Evolutionary conservation across 2,113 vertebrate genomes (phyloP).

Genomic region (Cranoglanis bouderius): DNA sequence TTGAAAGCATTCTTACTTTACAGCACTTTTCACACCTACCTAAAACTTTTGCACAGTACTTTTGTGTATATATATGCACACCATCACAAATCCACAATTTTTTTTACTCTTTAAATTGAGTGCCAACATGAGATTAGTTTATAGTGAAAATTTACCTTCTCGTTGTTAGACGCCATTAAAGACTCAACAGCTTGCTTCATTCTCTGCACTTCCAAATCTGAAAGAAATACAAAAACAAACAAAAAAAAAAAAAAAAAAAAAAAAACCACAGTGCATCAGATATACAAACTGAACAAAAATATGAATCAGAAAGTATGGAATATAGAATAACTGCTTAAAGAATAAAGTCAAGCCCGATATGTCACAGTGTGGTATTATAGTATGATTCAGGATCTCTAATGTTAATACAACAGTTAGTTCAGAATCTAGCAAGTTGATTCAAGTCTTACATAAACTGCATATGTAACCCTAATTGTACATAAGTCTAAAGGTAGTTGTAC

Average conservation of each 20-base stretch:
- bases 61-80: too few species aligned
- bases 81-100: not conserved
- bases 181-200: constrained; percentile 68
- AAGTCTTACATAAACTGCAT: not conserved
- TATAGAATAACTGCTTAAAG: too few species aligned
- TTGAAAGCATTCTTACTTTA: too few species aligned
- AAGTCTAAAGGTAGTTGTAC: not conserved
- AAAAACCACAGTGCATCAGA: not conserved
- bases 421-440: not conserved
- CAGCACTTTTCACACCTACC: too few species aligned
- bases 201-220: constrained; percentile 81
- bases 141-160: constrained; percentile 66
- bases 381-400: not conserved
- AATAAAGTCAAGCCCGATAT: not conserved
- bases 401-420: not conserved
- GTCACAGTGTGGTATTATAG: not conserved
- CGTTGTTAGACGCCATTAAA: constrained; percentile 63
- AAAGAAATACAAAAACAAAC: not conserved
- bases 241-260: not conserved
- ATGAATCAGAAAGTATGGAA: not conserved
- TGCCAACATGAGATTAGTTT: not conserved
- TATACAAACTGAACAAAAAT: not conserved
- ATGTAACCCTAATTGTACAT: not conserved
- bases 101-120: not conserved
- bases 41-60: too few species aligned